Percentiles rank a stretch among this genome's conserved stretches.
Conservation (phyloP, 1,140 invertebrate species). For the Nixonia krombeini region DNA sequence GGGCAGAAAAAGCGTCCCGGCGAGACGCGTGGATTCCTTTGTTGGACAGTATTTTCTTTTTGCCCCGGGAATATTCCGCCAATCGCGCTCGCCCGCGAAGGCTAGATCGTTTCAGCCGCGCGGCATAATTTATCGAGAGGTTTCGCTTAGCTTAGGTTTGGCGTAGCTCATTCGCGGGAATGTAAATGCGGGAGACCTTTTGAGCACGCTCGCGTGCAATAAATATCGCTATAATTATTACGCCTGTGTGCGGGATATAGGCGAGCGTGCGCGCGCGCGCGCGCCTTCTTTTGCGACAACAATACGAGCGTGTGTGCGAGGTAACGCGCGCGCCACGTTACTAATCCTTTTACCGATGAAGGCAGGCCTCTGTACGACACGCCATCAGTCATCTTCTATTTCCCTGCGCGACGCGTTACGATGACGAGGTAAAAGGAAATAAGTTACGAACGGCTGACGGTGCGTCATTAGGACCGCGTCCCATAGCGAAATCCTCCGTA, state of each 20-base stretch:
- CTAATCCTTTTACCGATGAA: slow-evolving; percentile 28
- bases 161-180: background rate
- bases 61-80: too few relatives aligned
- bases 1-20: too few relatives aligned
- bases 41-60: too few relatives aligned
- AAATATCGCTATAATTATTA: slow-evolving; percentile 29
- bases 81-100: too few relatives aligned
- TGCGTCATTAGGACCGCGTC: slow-evolving; percentile 32
- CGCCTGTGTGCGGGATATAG: slow-evolving; percentile 11
- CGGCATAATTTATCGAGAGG: slow-evolving; percentile 10
- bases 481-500: slow-evolving; percentile 19
- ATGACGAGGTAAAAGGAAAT: slow-evolving; percentile 24
- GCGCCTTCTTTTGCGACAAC: slow-evolving; percentile 3
- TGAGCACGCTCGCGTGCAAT: slow-evolving; percentile 6
- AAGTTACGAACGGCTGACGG: slow-evolving; percentile 22
- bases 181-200: slow-evolving; percentile 14
- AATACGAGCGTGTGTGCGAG: slow-evolving; percentile 9
- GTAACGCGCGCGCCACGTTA: slow-evolving; percentile 1
- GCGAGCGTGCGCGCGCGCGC: slow-evolving; percentile 4
- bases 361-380: slow-evolving; percentile 23
- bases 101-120: slow-evolving; percentile 1
- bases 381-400: slow-evolving; percentile 44
- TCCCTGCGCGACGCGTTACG: slow-evolving; percentile 22
- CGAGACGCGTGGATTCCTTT: too few relatives aligned
- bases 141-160: slow-evolving; percentile 25